Evolutionary conservation across 2,797 vertebrate species (phyloP), one percentile per base, ranked within the genome.

Genomic region (Sebastes matsubarae): DNA sequence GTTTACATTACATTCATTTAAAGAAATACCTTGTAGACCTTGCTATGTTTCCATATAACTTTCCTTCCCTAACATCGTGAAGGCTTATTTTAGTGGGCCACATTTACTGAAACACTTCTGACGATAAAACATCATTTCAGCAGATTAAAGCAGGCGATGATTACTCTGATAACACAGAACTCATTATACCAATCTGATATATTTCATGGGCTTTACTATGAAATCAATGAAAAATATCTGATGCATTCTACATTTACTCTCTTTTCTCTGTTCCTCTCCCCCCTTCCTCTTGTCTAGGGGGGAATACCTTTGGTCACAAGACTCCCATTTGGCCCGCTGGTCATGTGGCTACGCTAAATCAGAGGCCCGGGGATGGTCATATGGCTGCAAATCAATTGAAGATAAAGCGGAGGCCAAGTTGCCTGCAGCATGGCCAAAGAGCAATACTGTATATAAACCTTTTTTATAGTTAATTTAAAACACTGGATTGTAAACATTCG

Each of bases 221-320:
- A 36, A 55, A n/a, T 8, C 6, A 66, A 5, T n/a, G 20, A 60
- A 27, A 64, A 4, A 50, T 18, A 61, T 27, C n/a, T 13, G 4
- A 58, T 30, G 34, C 25, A 60, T 61, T 29, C 58, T 18, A 75
- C 50, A 20, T 73, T 72, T 64, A 54, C 72, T 60, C 72, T 78
- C 32, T 3, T 27, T 77, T 66, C 30, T 61, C 16, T 14, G 9
- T 24, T 61, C 16, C 16, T 20, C 57, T 8, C 67, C 61, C 46
- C 70, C 54, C 10, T 54, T 63, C 54, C 30, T 72, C 81, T 55
- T 59, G 64, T 77, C 59, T 27, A 38, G 64, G 69, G 70, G 75
- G 55, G 77, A 94, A 95, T 91, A 92, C 88, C 88, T 92, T 77
- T 52, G 87, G 90, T 95, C 96, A 96, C 92, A 95, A 94, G 95